Evolutionary conservation across 2,797 vertebrate genomes (phyloP).

Genomic region (Myiothlypis coronata): DNA sequence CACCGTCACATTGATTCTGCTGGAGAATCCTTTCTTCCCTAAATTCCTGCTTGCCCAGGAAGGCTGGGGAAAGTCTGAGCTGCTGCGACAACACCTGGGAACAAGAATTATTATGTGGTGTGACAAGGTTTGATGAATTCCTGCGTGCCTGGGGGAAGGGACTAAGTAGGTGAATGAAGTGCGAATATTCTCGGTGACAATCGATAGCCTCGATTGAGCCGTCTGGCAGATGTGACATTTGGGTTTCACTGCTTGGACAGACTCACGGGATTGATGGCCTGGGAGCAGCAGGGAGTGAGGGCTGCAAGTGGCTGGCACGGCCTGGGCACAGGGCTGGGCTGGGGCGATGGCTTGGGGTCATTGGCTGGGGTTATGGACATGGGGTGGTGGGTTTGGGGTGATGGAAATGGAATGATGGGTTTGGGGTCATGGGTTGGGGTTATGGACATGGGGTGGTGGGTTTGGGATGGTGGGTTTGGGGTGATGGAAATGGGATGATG

Average conservation of each 20-base stretch:
- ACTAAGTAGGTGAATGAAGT: conserved; percentile 76
- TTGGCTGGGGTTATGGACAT: background rate
- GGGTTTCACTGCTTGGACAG: conserved; percentile 62
- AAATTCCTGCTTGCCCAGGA: background rate
- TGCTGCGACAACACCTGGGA: background rate
- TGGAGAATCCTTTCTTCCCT: background rate
- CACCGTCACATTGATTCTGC: background rate
- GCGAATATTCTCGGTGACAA: conserved; percentile 75
- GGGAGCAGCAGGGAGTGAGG: background rate
- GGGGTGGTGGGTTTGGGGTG: background rate
- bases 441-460: too few species aligned
- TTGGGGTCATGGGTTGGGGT: too few species aligned
- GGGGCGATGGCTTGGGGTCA: background rate
- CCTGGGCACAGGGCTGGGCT: accelerated
- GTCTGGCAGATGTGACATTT: conserved; percentile 75
- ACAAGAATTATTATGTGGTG: conserved; percentile 48
- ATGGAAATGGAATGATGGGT: too few species aligned
- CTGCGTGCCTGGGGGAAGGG: conserved; percentile 66
- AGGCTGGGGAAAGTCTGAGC: conserved; percentile 19
- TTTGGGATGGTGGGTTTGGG: too few species aligned
- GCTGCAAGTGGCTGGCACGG: background rate
- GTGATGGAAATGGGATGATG: too few species aligned
- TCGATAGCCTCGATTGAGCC: conserved; percentile 74
- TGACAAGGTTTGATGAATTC: conserved; percentile 77
- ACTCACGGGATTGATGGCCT: conserved; percentile 62